Evolutionary conservation across 1,140 invertebrate species (phyloP).

Genomic region (Meloidogyne chitwoodi): DNA sequence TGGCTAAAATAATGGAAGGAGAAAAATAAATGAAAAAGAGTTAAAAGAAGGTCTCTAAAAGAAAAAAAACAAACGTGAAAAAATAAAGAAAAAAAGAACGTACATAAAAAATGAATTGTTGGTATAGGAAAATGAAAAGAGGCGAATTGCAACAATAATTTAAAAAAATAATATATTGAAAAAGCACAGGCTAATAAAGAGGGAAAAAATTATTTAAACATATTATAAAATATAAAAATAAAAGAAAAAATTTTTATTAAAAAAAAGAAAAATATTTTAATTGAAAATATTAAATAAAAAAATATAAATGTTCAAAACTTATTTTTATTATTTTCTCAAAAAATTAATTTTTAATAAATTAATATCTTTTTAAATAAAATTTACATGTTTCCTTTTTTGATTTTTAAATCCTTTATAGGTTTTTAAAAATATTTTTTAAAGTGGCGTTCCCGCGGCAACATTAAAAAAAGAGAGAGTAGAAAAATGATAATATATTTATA

Average conservation of each 20-base stretch:
- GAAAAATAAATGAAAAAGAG: neutral
- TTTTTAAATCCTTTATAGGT: neutral
- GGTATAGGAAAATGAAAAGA: neutral
- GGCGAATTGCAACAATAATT: no score
- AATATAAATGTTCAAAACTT: no score
- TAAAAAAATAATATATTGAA: no score
- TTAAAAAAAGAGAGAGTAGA: neutral
- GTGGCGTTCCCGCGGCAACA: constrained; percentile 1
- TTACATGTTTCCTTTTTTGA: neutral
- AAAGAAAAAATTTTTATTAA: no score
- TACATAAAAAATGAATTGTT: neutral
- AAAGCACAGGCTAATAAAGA: no score
- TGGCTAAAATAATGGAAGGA: neutral
- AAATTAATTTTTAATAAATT: neutral
- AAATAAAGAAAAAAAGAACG: no score
- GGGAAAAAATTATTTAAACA: no score
- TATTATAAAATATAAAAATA: no score
- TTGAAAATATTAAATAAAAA: no score
- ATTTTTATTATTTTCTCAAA: no score
- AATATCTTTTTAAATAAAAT: neutral
- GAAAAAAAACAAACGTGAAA: neutral
- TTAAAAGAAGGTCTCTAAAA: neutral
- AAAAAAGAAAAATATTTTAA: no score
- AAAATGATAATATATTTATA: no score
- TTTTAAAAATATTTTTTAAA: neutral